Base-by-base conservation (phyloP, 2,797 vertebrate genomes). In the Xiphorhynchus erythropygius region DNA sequence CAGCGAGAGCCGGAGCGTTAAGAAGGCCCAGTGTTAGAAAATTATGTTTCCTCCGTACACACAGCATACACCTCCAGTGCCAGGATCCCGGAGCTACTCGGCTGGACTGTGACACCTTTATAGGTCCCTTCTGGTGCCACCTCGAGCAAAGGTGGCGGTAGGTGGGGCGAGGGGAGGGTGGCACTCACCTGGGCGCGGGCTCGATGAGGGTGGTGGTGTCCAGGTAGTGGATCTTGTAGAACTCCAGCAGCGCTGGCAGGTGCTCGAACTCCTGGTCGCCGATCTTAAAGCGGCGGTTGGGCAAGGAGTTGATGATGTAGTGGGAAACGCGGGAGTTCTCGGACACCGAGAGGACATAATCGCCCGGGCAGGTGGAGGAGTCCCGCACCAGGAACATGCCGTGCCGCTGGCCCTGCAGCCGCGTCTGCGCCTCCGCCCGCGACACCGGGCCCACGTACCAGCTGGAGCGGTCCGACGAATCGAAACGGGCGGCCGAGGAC, bases 141-240 rank as follows among this genome's bases (percentile, higher is more conserved):
- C 22, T 46, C 13, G 10, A 28, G 75, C 68, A 59, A 25, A 67
- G 89, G 71, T 33, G 70, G 69, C 62, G 16, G 64, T 6, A 83
- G 63, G 71, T 21, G 64, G 41, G 76, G 63, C 23, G 69, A 33
- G 6, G 70, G 42, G 47, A n/a, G 63, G 19, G 28, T 15, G 33
- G 23, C 93, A 84, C 94, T 90, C 98, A 99, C 99, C 99, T 99
- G 97, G 98, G 97, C 35, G 99, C 99, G 49, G 99, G 99, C 96
- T 99, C 99, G 92, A 99, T 99, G 62, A 99, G 98, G 46, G 99
- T 99, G 93, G 99, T 99, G 77, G 99, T 99, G 87, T 99, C 99
- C 98, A 99, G 98, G 98, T 99, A 99, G 97, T 99, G 99, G 97
- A 99, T 99, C 97, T 99, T 99, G 98, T 99, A 99, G 98, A 99